Percentiles rank a stretch among this genome's conserved stretches.
phyloP scores from a whole-genome alignment of 2,888 invertebrate genomes.

The Dyspetes luteomarginatus region DNA sequence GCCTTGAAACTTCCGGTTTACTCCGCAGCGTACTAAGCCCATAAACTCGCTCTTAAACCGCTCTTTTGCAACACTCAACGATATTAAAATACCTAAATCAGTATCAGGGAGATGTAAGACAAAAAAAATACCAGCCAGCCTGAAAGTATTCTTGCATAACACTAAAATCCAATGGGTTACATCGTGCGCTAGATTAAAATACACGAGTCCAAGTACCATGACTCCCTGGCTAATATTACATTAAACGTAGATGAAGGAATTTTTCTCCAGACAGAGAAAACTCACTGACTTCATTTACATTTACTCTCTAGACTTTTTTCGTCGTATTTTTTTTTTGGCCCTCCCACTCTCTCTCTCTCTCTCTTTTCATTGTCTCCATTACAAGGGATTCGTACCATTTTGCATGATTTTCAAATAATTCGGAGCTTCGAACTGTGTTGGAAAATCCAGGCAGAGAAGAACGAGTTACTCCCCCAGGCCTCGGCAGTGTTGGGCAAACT shows the following conservation, averaged over 20 bases:
- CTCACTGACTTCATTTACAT: slow-evolving; percentile 37
- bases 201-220: slow-evolving; percentile 10
- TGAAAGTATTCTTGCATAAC: slow-evolving; percentile 18
- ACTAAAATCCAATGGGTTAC: slow-evolving; percentile 20
- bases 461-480: slow-evolving; percentile 6
- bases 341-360: no score
- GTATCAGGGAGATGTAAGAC: slow-evolving; percentile 23
- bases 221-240: neutral
- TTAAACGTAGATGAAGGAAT: slow-evolving; percentile 25
- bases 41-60: slow-evolving; percentile 55
- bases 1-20: slow-evolving; percentile 48
- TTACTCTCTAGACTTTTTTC: slow-evolving; percentile 3
- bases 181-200: slow-evolving; percentile 34
- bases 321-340: neutral
- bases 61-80: slow-evolving; percentile 47
- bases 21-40: slow-evolving; percentile 43
- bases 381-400: slow-evolving; percentile 33
- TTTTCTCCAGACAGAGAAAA: slow-evolving; percentile 25
- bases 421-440: slow-evolving; percentile 16
- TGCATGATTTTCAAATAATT: slow-evolving; percentile 53
- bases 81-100: slow-evolving; percentile 61
- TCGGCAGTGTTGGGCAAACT: slow-evolving; percentile 26
- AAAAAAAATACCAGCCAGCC: slow-evolving; percentile 19
- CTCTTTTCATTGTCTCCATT: slow-evolving; percentile 30
- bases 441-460: slow-evolving; percentile 10